A percentile compares a stretch with the other conserved stretches of the same genome.
Conservation (phyloP, 2,888 invertebrate species). For the Melinaea marsaeus region DNA sequence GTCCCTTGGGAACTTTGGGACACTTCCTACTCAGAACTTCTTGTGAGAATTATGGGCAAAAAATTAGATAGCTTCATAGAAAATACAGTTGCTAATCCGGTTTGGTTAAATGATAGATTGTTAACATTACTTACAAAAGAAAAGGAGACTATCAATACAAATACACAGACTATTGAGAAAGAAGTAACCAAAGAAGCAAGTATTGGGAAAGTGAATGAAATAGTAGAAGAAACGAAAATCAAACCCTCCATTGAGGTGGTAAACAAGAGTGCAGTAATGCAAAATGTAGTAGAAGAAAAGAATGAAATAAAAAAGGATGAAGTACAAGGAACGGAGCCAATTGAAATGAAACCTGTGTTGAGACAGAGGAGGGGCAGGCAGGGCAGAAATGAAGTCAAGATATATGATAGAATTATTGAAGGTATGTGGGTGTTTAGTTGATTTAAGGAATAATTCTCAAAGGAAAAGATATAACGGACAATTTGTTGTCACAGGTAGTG, state of each 20-base stretch:
- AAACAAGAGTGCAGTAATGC: too few relatives aligned
- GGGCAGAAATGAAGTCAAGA: slow-evolving; percentile 70
- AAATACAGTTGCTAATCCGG: slow-evolving; percentile 69
- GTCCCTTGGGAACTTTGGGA: slow-evolving; percentile 83
- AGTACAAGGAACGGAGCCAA: slow-evolving; percentile 43
- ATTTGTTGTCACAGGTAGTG: slow-evolving; percentile 49
- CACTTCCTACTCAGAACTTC: slow-evolving; percentile 80
- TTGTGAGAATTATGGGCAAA: slow-evolving; percentile 80
- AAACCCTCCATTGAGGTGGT: too few relatives aligned
- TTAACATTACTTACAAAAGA: slow-evolving; percentile 47
- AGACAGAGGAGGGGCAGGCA: slow-evolving; percentile 64
- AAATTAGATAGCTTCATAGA: slow-evolving; percentile 73
- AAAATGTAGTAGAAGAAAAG: slow-evolving; percentile 26
- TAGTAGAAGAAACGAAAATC: neutral
- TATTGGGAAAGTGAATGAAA: slow-evolving; percentile 17
- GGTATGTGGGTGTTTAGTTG: slow-evolving; percentile 41
- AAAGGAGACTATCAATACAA: slow-evolving; percentile 30
- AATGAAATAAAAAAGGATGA: slow-evolving; percentile 3
- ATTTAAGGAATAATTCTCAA: too few relatives aligned
- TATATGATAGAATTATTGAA: slow-evolving; percentile 73
- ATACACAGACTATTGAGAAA: neutral
- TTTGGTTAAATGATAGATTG: slow-evolving; percentile 69
- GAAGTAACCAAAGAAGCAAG: slow-evolving; percentile 17
- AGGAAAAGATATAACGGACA: too few relatives aligned
- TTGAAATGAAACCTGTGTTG: slow-evolving; percentile 67